Percentiles rank a stretch among this genome's conserved stretches.
Evolutionary conservation across 2,888 invertebrate genomes (phyloP).

Genomic region (Drosophila neotestacea): DNA sequence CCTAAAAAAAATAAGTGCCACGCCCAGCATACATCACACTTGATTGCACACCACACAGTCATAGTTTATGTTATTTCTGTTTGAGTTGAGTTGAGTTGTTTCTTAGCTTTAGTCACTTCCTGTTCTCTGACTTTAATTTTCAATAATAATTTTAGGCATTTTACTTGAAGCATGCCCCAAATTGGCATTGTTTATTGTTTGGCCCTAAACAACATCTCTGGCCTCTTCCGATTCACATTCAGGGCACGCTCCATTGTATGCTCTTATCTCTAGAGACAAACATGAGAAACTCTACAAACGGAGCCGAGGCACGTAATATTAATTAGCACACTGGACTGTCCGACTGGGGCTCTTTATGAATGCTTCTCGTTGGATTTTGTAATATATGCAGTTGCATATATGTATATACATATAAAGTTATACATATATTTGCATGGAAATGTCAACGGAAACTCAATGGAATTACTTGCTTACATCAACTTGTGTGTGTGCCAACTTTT

Average conservation of each 20-base stretch:
- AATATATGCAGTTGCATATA: slow-evolving; percentile 31
- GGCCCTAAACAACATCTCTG: slow-evolving; percentile 50
- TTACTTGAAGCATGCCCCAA: slow-evolving; percentile 53
- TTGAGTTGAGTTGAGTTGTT: neutral
- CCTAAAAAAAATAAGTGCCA: slow-evolving; percentile 1
- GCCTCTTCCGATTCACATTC: slow-evolving; percentile 65
- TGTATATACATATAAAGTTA: neutral
- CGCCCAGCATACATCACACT: slow-evolving; percentile 69
- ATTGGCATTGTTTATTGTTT: slow-evolving; percentile 52
- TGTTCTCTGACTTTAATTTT: slow-evolving; percentile 38
- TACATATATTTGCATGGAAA: slow-evolving; percentile 27
- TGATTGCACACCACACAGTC: slow-evolving; percentile 56
- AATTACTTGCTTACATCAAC: slow-evolving; percentile 26
- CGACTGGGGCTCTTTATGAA: slow-evolving; percentile 37
- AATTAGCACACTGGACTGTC: slow-evolving; percentile 69
- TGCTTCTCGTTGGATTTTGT: slow-evolving; percentile 48
- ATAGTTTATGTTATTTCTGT: slow-evolving; percentile 4
- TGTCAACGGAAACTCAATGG: slow-evolving; percentile 54
- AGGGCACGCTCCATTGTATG: slow-evolving; percentile 65
- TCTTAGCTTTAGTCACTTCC: slow-evolving; percentile 40
- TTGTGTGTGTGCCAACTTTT: slow-evolving; percentile 42
- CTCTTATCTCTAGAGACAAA: slow-evolving; percentile 52
- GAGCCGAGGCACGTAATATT: slow-evolving; percentile 71
- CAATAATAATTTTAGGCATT: slow-evolving; percentile 51
- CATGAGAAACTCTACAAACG: slow-evolving; percentile 45